phyloP scores from a whole-genome alignment of 2,113 vertebrate genomes.

The Marmota monax region DNA sequence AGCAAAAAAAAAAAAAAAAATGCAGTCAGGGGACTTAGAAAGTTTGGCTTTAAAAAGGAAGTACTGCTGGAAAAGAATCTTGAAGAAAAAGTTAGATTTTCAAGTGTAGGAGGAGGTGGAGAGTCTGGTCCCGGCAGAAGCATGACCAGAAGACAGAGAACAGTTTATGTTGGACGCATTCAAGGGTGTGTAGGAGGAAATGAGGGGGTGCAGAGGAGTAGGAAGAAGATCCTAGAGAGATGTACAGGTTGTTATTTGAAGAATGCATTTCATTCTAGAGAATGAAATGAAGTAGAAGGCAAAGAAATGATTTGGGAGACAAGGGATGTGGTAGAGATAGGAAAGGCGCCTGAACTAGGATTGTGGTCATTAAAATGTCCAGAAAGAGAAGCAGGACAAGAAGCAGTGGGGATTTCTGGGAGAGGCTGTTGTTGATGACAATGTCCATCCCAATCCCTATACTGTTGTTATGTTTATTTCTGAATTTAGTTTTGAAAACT shows the following conservation, averaged over 20 bases:
- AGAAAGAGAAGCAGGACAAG: neutral
- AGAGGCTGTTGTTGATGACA: neutral
- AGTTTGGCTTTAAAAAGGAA: neutral
- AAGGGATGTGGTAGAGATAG: neutral
- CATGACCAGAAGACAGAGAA: neutral
- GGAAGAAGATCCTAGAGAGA: neutral
- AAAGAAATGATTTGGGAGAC: neutral
- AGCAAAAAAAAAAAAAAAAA: neutral
- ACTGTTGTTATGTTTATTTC: neutral
- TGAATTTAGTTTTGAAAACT: slow-evolving; percentile 25
- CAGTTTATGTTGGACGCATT: neutral
- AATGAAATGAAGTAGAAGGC: neutral
- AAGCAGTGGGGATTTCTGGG: neutral
- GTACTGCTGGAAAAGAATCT: neutral
- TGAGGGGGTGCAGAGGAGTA: neutral
- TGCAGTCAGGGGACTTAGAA: neutral
- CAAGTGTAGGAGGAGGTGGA: neutral
- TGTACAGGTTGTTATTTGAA: neutral
- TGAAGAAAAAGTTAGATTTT: neutral
- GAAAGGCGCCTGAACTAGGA: neutral
- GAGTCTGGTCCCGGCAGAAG: neutral
- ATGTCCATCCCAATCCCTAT: no score
- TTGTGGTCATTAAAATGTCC: neutral
- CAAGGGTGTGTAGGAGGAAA: neutral
- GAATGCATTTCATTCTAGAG: neutral